Percentiles rank a stretch among this genome's conserved stretches.
Evolutionary conservation across 2,888 invertebrate species (phyloP).

Genomic region (Synanthedon tipuliformis): DNA sequence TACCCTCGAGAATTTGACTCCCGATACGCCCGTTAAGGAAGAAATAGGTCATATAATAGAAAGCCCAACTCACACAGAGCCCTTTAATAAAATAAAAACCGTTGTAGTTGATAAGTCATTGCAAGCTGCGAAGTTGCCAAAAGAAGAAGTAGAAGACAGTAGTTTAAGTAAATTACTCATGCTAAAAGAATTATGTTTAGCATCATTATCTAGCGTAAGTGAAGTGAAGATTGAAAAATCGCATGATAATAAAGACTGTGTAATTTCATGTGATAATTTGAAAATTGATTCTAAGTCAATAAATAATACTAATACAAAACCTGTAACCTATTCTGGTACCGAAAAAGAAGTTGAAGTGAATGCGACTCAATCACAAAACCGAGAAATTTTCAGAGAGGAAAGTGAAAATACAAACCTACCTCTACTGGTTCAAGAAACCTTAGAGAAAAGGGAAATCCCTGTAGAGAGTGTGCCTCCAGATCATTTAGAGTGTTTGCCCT

Average conservation of each 20-base stretch:
- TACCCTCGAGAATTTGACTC: slow-evolving; percentile 55
- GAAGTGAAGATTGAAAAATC: slow-evolving; percentile 38
- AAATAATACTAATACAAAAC: slow-evolving; percentile 10
- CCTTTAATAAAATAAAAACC: slow-evolving; percentile 10
- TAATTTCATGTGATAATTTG: slow-evolving; percentile 52
- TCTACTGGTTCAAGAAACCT: neutral
- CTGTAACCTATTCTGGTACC: slow-evolving; percentile 2
- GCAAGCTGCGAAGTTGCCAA: slow-evolving; percentile 45
- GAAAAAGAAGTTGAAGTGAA: slow-evolving; percentile 1
- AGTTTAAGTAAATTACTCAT: slow-evolving; percentile 50
- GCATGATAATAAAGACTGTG: slow-evolving; percentile 55
- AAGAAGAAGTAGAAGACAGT: slow-evolving; percentile 37
- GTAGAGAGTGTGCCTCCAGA: too few relatives aligned
- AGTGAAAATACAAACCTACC: neutral
- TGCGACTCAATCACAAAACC: neutral
- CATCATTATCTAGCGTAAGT: slow-evolving; percentile 56
- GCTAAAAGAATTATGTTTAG: slow-evolving; percentile 54
- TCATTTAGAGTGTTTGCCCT: too few relatives aligned
- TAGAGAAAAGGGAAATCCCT: neutral
- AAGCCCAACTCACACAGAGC: neutral
- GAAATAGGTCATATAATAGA: slow-evolving; percentile 15
- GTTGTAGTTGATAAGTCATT: slow-evolving; percentile 17
- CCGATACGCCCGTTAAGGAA: slow-evolving; percentile 53
- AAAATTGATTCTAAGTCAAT: slow-evolving; percentile 57
- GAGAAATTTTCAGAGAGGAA: neutral